Conservation (phyloP, 2,113 vertebrate genomes). For the Mungos mungo region DNA sequence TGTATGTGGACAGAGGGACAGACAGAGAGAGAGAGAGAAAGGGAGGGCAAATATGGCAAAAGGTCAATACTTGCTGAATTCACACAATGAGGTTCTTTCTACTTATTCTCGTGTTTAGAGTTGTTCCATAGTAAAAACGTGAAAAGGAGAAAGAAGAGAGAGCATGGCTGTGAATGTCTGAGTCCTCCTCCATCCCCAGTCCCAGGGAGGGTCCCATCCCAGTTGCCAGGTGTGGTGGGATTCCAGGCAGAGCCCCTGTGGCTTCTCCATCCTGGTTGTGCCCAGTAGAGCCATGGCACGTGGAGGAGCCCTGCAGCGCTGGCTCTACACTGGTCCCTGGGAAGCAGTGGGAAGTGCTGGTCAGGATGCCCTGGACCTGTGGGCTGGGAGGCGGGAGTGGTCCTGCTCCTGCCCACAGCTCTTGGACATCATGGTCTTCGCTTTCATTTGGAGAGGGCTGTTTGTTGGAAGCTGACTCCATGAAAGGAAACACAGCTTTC, state of each 20-base stretch:
- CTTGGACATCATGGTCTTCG: background rate
- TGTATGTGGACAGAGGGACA: background rate
- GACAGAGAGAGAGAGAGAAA: background rate
- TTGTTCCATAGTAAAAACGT: background rate
- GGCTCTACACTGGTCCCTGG: background rate
- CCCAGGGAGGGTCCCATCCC: background rate
- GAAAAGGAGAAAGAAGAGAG: background rate
- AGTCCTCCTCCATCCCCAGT: background rate
- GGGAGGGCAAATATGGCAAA: background rate
- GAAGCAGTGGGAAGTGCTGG: background rate
- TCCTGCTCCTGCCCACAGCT: too few relatives aligned
- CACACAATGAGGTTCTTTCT: background rate
- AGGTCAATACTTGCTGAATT: background rate
- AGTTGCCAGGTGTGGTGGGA: background rate
- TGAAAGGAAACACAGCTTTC: background rate
- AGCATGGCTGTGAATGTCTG: background rate
- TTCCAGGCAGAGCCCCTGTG: background rate
- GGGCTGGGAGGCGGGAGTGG: background rate
- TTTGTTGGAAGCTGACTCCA: background rate
- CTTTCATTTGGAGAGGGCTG: background rate
- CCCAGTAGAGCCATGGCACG: background rate
- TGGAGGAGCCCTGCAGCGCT: background rate
- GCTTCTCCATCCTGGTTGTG: background rate
- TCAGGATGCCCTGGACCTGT: too few relatives aligned
- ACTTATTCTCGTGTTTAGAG: background rate